Evolutionary conservation across 1,140 invertebrate species (phyloP), one percentile per base, ranked within the genome.

Genomic region (Drosophila mauritiana): DNA sequence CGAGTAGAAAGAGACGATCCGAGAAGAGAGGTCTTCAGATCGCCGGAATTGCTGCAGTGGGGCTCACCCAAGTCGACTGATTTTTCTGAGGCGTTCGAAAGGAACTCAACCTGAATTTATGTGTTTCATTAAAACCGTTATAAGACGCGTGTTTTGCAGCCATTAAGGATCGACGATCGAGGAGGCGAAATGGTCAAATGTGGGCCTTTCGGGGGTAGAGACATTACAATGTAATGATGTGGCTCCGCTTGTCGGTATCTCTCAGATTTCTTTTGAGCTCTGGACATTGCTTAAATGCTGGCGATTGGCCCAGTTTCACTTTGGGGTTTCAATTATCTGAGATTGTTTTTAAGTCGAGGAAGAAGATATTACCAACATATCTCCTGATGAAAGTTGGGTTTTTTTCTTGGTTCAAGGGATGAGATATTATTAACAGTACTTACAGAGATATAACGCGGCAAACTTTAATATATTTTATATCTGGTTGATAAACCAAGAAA

Each of bases 81-180:
- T 54, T 81, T 39, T 40, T 56, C 34, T 31, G 70, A 62, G 73
- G 62, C 77, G 73, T 68, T 56, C 59, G 61, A 51, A 57, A 73
- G 52, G 74, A 77, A 78, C 65, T 64, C 63, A 70, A 78, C 67
- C 58, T 68, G 78, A 86, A 88, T 86, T 86, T 82, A 88, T 86
- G 75, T 88, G 79, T 86, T 86, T 88, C 83, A 86, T 83, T 86
- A 86, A 78, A 88, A 76, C 83, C 83, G 83, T 88, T 86, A 86
- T 75, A 57, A 79, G 79, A 65, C 79, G 83, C 83, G 83, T 86
- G 83, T 86, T 82, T 77, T 48, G 39, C 48, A 59, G 79, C 79
- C 79, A 88, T 88, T 88, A 86, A 75, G 53, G 45, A 72, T 80
- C 63, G 43, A 34, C 27, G 27, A 42, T 37, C 12, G 12, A 22